phyloP scores from a whole-genome alignment of 2,888 invertebrate species.

The Drosophila heteroneura region DNA sequence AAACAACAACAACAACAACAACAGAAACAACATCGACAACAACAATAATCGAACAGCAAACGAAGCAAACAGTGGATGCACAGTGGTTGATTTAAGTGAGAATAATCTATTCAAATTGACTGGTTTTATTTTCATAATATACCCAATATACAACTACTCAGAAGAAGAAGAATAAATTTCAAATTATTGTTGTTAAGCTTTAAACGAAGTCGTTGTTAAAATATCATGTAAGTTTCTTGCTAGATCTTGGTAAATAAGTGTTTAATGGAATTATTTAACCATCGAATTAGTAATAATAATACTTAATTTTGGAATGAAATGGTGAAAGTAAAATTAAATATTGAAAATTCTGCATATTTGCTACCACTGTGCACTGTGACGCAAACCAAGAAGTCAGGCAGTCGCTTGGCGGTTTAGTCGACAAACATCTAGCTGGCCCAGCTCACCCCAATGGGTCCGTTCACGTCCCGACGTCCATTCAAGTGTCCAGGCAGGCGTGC shows the following conservation, averaged over 20 bases:
- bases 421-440: conserved; percentile 11
- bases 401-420: conserved; percentile 11
- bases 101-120: not conserved
- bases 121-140: not conserved
- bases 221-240: not conserved
- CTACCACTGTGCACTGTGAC: not conserved
- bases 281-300: not conserved
- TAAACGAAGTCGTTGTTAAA: not conserved
- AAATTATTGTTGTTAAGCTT: not conserved
- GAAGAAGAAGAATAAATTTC: not conserved
- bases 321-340: not conserved
- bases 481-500: conserved; percentile 72
- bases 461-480: conserved; percentile 33
- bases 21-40: conserved; percentile 4
- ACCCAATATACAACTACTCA: not conserved
- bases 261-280: not conserved
- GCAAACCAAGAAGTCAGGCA: conserved; percentile 8
- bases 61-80: conserved; percentile 21
- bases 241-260: not conserved
- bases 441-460: conserved; percentile 12
- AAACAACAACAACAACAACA: conserved; percentile 5
- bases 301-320: not conserved
- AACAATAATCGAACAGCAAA: conserved; percentile 4
- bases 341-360: not conserved
- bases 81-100: conserved; percentile 30